Conservation (phyloP, 2,113 vertebrate species). For the Lynx canadensis region DNA sequence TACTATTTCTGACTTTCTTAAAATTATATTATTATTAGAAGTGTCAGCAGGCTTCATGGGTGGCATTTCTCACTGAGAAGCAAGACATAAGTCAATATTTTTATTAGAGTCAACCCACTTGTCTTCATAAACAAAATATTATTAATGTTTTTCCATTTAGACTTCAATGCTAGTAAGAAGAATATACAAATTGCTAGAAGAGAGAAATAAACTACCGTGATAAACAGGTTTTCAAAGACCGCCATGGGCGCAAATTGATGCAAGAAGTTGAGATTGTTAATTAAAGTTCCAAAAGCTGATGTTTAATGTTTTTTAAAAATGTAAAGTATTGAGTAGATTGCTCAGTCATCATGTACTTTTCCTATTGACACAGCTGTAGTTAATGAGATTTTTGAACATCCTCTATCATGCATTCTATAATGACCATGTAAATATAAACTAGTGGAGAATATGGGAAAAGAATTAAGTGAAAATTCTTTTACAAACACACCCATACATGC, state of each 20-base stretch:
- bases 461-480: not conserved
- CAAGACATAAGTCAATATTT: constrained; percentile 56
- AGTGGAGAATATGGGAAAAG: not conserved
- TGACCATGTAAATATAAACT: not conserved
- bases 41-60: not conserved
- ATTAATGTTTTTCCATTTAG: constrained; percentile 59
- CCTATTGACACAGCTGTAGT: not conserved
- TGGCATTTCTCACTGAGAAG: constrained; percentile 38
- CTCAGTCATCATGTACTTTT: not conserved
- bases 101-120: constrained; percentile 60
- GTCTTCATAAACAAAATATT: constrained; percentile 67
- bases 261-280: not conserved
- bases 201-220: not conserved
- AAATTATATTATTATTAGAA: constrained; percentile 48
- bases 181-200: constrained; percentile 35
- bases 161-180: not conserved
- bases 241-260: not conserved
- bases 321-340: constrained; percentile 4
- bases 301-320: not conserved
- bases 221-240: constrained; percentile 36
- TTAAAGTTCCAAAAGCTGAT: not conserved
- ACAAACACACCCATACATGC: not conserved
- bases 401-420: not conserved
- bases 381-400: not conserved
- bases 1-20: constrained; percentile 61